Base-by-base conservation (phyloP, 1,140 invertebrate species). In the Aphis gossypii region DNA sequence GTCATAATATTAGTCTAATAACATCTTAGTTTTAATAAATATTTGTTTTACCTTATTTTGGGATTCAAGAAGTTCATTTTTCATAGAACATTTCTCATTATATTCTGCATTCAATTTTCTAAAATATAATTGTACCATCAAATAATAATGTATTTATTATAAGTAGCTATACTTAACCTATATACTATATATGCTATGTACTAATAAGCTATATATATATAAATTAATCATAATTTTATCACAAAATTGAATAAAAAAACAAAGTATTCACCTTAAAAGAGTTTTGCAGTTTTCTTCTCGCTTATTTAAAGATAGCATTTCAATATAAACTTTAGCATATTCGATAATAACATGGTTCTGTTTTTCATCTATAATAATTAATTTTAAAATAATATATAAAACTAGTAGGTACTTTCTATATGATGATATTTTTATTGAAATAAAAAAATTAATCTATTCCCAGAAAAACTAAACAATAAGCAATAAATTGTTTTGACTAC, bases 1-100 rank as follows among this genome's bases (percentile, higher is more conserved):
- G 20, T 86, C 51, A 44, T 89, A 54, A 8, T 38, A 38, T 54
- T 25, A 38, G 35, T 7, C 8, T 35, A 56, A 18, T 23, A 89
- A 56, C 11, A 30, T 41, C n/a, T 41, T 38, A 89, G 7, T 41
- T 56, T 6, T 25, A 89, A 38, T 38, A 38, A 51, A 14, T 14
- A 56, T 21, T 25, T 38, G 25, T 48, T 87, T 89, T 89, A 89
- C 88, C 6, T 89, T 56, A 38, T 89, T 89, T 38, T 54, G n/a
- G 21, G n/a, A 30, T 89, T 35, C n/a, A 89, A 89, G 88, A 5
- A 89, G 23, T 89, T 9, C 7, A 56, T 89, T 89, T 89, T 89
- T 89, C 3, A 56, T 18, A 56, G 5, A 25, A 9, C 25, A 56
- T 89, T 89, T 89, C 6, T 89, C 88, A 1, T 41, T 38, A 48